Evolutionary conservation across 2,113 vertebrate genomes (phyloP), one percentile per base, ranked within the genome.

Genomic region (Hippolais icterina): DNA sequence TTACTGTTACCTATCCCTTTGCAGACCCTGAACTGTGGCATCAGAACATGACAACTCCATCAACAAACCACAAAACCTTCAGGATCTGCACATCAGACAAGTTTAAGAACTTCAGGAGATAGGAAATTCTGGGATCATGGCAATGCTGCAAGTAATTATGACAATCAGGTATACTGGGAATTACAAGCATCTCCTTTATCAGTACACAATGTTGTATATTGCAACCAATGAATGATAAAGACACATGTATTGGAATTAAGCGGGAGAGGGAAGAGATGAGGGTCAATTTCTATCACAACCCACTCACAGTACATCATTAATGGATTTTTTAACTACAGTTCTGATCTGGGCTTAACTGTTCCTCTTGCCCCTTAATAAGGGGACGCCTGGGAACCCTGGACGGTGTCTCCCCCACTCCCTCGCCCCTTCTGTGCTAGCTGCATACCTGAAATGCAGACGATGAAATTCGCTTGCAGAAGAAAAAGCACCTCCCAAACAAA

Each of bases 401-500:
- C 0, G 8, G 71, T 21, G 44, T 80, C 28, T 33, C 25, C 15
- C 50, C 46, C 9, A 1, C 20, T 41, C 29, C 29, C 71, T 10
- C 5, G 0, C 61, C 77, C 52, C 47, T 83, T 77, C 68, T 42
- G 60, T 46, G 87, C 83, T 74, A 28, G 74, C 89, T 93, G 96
- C 98, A 90, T 99, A 99, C 99, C 99, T 99, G 99, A 99, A 98
- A 99, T 98, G 98, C 99, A 98, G 98, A 99, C 98, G 97, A 99
- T 98, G 96, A 99, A 98, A 98, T 99, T 99, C 97, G 99, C 98
- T 97, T 99, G 99, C 98, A 99, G 98, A 97, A 99, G 98, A 97
- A 99, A 98, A 97, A 99, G 97, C 98, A 99, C 98, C 98, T 99
- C 99, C 99, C 98, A 99, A 98, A 99, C 98, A 98, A 99, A 98